Evolutionary conservation across 2,113 vertebrate species (phyloP), one percentile per base, ranked within the genome.

Genomic region (Lampris incognitus): DNA sequence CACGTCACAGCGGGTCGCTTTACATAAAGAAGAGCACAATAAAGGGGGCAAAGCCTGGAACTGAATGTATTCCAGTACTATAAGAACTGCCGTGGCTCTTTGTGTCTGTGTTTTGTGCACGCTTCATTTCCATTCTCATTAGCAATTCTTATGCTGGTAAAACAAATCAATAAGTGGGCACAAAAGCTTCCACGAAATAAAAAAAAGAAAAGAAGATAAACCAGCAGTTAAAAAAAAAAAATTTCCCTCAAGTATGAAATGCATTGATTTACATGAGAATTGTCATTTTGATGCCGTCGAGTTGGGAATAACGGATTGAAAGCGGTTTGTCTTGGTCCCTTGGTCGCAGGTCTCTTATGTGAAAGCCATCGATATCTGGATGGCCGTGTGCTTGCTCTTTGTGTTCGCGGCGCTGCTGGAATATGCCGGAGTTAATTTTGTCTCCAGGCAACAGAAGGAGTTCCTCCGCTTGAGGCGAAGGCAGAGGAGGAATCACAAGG

Each of bases 361-460:
- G 82, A 99, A 99, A 95, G 98, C 98, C 54, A 99, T 99, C 3
- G 98, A 99, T 87, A 98, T 99, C 90, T 99, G 98, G 98, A 99
- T 99, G 98, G 98, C 98, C 0, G 98, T 99, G 76, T 99, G 98
- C 93, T 96, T 99, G 84, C 96, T 99, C 88, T 99, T 99, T 82
- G 98, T 99, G 85, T 99, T 99, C 89, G 96, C 98, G 69, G 98
- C 98, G 13, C 87, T 99, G 84, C 92, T 99, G 83, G 98, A 99
- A 89, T 99, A 99, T 54, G 98, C 98, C 44, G 98, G 97, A 56
- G 98, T 99, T 88, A 99, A 99, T 92, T 99, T 99, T 73, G 98
- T 99, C 89, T 99, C 98, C 88, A 94, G 98, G 88, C 98, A 99
- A 86, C 98, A 99, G 91, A 99, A 98, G 89, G 98, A 99, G 88